Evolutionary conservation across 2,888 invertebrate species (phyloP), one percentile per base, ranked within the genome.

Genomic region (Drosophila birchii): DNA sequence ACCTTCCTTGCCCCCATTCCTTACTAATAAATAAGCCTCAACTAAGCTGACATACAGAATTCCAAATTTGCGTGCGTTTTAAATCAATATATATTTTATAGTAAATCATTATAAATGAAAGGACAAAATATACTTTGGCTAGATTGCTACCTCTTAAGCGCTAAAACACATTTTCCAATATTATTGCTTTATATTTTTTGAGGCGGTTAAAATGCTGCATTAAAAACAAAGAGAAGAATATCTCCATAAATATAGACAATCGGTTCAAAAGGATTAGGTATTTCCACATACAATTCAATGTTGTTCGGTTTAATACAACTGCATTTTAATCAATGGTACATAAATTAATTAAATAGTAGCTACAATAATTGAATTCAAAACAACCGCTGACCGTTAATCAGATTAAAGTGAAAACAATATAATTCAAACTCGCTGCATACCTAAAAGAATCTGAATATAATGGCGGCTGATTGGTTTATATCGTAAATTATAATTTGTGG

Each of bases 401-500:
- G 67, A 38, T 53, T 53, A 20, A 38, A 14, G 18, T 39, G 44
- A 26, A 72, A 44, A 49, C 47, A 45, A 51, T 54, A 53, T 36
- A 47, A 54, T 36, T 45, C 20, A 55, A 73, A 69, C 63, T 71
- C 70, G 70, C 32, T 32, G 32, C 77, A 72, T 78, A 38, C 45
- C 58, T 70, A 57, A 81, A 84, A 73, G 78, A 76, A 60, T 81
- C 63, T 62, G 72, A 79, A 78, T 81, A 87, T 78, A 79, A 81
- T 84, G 79, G 83, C 83, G 70, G 64, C 20, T 49, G 32, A 56
- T 86, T 71, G 44, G 16, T 76, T 54, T 66, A 51, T 58, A 60
- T 74, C 68, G 67, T 82, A 80, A 79, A 86, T 82, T 76, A 79
- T 82, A 79, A 79, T 75, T 75, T 53, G 34, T 71, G 45, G 77